A percentile compares a stretch with the other conserved stretches of the same genome.
Evolutionary conservation across 1,140 invertebrate species (phyloP).

Genomic region (Yoshiicerus persimilis): DNA sequence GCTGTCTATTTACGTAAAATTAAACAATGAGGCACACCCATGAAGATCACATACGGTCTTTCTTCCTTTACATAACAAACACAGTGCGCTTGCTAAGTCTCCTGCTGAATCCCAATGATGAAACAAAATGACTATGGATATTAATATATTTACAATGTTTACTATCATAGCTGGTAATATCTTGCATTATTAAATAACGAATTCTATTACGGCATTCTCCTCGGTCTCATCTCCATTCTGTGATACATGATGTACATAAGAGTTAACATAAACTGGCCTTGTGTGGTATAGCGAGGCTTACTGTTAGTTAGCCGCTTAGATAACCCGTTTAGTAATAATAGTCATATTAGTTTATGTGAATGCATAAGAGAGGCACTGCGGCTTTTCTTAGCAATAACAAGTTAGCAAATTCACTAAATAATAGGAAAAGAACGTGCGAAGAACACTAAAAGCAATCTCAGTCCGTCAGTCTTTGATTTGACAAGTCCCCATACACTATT

Average conservation of each 20-base stretch:
- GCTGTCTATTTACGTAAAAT: constrained; percentile 26
- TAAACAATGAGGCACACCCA: constrained; percentile 43
- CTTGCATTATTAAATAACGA: not conserved
- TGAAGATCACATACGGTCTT: not conserved
- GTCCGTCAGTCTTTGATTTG: not conserved
- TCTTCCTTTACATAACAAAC: not conserved
- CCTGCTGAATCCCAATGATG: not conserved
- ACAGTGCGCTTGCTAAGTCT: not conserved
- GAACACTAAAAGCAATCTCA: not conserved
- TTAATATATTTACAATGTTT: not conserved
- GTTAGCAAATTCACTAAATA: not conserved
- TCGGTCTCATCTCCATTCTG: not conserved
- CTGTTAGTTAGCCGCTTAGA: not conserved
- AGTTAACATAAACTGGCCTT: not conserved
- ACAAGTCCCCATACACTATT: not conserved
- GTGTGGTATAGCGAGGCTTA: no score
- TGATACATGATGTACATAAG: no score
- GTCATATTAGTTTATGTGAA: not conserved
- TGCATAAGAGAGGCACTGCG: not conserved
- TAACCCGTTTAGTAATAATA: not conserved
- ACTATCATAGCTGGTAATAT: not conserved
- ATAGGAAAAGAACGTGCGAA: not conserved
- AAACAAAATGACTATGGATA: not conserved
- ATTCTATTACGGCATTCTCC: no score
- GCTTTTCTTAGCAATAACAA: not conserved